Base-by-base conservation (phyloP, 2,888 invertebrate species). In the Antitype chi region DNA sequence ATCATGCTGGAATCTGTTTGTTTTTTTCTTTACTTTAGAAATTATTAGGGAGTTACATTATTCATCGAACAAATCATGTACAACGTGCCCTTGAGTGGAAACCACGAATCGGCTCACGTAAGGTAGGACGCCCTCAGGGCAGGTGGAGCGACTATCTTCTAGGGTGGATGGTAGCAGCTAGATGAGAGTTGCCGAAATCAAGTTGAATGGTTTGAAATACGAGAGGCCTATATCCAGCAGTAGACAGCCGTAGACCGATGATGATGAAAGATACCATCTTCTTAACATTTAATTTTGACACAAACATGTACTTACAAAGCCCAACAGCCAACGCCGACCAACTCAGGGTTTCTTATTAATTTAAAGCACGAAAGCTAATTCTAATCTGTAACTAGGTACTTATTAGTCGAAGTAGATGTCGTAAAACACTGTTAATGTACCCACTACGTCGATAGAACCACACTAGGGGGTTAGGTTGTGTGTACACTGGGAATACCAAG, bases 351-450 rank as follows among this genome's bases (percentile, higher is more conserved):
- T 81, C 13, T n/a, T 70, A 70, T 71, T 74, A 71, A 85, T 82
- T 82, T 59, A 69, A 74, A 81, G 1, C 62, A 59, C 62, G 13
- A 76, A 86, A 74, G n/a, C 76, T 72, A 86, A 84, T 81, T 80
- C 70, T 75, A 82, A 86, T 84, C 75, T 67, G 70, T 66, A 78
- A 76, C 81, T 77, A 82, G 67, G 68, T 72, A 74, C 64, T 71
- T 87, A 84, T 82, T 84, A 88, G 62, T 71, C 47, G 38, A 72
- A 88, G 74, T 82, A 76, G 70, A 86, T 80, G 76, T 88, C 85
- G 88, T 87, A 86, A 87, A 86, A 84, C 72, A 74, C 74, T 78
- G 77, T 84, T 84, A 86, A 86, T 74, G 85, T 79, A 73, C 72
- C 81, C 74, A 73, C 79, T 81, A 77, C 74, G 60, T 82, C 78